phyloP scores from a whole-genome alignment of 2,888 invertebrate species.

The Cartodere bifasciata region DNA sequence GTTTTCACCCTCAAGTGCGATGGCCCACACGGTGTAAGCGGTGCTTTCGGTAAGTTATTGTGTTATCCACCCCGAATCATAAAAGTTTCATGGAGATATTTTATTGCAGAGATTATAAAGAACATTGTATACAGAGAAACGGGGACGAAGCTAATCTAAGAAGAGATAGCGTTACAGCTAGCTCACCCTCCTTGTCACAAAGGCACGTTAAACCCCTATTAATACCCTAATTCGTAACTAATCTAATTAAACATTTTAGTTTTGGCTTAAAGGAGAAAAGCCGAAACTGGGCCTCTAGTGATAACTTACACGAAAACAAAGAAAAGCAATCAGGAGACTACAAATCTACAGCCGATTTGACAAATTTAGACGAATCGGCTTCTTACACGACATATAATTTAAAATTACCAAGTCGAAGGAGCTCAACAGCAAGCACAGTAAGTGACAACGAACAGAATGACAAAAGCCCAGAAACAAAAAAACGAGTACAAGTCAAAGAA shows the following conservation, averaged over 20 bases:
- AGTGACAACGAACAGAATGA: constrained; percentile 47
- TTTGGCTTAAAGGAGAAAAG: constrained; percentile 32
- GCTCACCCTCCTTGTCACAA: constrained; percentile 56
- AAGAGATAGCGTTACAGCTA: constrained; percentile 49
- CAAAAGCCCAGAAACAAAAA: constrained; percentile 38
- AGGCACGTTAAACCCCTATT: too few relatives aligned
- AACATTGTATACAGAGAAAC: constrained; percentile 66
- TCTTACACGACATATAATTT: constrained; percentile 54
- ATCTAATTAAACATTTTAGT: too few relatives aligned
- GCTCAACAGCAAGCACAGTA: constrained; percentile 7
- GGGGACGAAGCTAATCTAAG: constrained; percentile 44
- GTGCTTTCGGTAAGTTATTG: constrained; percentile 58
- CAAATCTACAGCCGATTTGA: constrained; percentile 64
- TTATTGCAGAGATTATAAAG: constrained; percentile 67
- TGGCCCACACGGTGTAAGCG: constrained; percentile 90
- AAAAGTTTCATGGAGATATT: background rate
- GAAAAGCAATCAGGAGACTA: constrained; percentile 18
- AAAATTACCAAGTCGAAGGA: constrained; percentile 48
- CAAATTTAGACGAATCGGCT: constrained; percentile 46
- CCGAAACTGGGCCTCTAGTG: constrained; percentile 66
- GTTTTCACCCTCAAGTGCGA: constrained; percentile 88
- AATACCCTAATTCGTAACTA: too few relatives aligned
- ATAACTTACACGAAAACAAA: constrained; percentile 42
- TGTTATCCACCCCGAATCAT: background rate
- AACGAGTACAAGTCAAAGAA: constrained; percentile 32